Conservation (phyloP, 2,888 invertebrate genomes). For the Machimus rusticus region DNA sequence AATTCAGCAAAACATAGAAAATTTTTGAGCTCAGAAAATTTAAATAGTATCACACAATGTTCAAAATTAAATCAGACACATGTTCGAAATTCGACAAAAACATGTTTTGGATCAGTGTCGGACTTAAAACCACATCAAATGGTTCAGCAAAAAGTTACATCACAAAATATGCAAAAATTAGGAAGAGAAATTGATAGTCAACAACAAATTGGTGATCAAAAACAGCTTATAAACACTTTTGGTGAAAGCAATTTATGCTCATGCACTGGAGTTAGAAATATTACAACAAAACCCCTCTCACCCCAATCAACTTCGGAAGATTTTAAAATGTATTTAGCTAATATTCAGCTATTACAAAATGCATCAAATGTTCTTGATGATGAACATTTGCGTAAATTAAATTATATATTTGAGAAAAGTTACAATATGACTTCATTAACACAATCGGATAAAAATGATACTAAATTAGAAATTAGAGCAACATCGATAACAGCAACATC, state of each 20-base stretch:
- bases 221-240: slow-evolving; percentile 53
- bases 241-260: slow-evolving; percentile 58
- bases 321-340: slow-evolving; percentile 74
- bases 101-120: slow-evolving; percentile 62
- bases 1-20: slow-evolving; percentile 54
- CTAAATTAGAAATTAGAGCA: background rate
- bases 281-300: slow-evolving; percentile 72
- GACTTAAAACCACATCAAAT: slow-evolving; percentile 58
- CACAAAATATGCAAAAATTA: background rate
- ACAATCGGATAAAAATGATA: background rate
- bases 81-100: slow-evolving; percentile 54
- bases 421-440: slow-evolving; percentile 59
- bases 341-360: slow-evolving; percentile 76
- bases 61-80: slow-evolving; percentile 56
- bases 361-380: slow-evolving; percentile 71
- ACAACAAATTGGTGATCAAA: slow-evolving; percentile 54
- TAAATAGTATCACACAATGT: slow-evolving; percentile 55
- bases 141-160: background rate
- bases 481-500: background rate
- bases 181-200: background rate
- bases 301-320: slow-evolving; percentile 74
- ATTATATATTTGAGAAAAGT: slow-evolving; percentile 68
- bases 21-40: slow-evolving; percentile 62
- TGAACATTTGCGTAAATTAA: slow-evolving; percentile 69
- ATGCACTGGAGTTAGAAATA: slow-evolving; percentile 64